Evolutionary conservation across 2,888 invertebrate genomes (phyloP), one percentile per base, ranked within the genome.

Genomic region (Parapristionchus giblindavisi): DNA sequence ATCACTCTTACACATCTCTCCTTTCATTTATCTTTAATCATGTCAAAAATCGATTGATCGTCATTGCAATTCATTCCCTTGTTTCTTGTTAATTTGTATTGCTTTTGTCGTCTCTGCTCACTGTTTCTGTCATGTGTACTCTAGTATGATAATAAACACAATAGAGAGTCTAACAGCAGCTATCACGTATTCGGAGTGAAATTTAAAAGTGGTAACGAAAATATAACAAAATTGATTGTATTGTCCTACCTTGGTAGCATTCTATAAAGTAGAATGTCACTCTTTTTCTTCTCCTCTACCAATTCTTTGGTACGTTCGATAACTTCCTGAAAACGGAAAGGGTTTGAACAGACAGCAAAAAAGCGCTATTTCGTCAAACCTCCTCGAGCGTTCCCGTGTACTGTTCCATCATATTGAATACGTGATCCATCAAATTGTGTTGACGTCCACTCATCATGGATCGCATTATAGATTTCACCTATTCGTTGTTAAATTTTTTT

Each of bases 341-440:
- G 32, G 32, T 17, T 43, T 43, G 48, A 43, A 14, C 17, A 17
- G 8, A 14, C 48, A 8, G 11, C 48, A 17, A 14, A 48, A 21
- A 14, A 14, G 24, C 77, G 51, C n/a, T 56, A 56, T 56, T 56
- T 56, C 24, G 11, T 56, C n/a, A 5, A 2, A 71, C 84, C 60
- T 82, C 77, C 70, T 86, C 86, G 27, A 86, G 63, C 17, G 83
- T 82, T 0, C 77, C 82, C 0, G 86, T 85, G 71, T 86, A 86
- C 29, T 84, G 79, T 75, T 86, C 85, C 54, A 86, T 66, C 78
- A 85, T 85, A 21, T 81, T 79, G 78, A 86, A 86, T 29, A 86
- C 85, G 70, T 86, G 84, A 75, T 86, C 86, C 82, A 86, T 85
- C 43, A 85, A 75, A 66, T 84, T 85, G 14, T 77, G 76, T 8